Evolutionary conservation across 2,797 vertebrate species (phyloP), one percentile per base, ranked within the genome.

Genomic region (Ficedula albicollis): DNA sequence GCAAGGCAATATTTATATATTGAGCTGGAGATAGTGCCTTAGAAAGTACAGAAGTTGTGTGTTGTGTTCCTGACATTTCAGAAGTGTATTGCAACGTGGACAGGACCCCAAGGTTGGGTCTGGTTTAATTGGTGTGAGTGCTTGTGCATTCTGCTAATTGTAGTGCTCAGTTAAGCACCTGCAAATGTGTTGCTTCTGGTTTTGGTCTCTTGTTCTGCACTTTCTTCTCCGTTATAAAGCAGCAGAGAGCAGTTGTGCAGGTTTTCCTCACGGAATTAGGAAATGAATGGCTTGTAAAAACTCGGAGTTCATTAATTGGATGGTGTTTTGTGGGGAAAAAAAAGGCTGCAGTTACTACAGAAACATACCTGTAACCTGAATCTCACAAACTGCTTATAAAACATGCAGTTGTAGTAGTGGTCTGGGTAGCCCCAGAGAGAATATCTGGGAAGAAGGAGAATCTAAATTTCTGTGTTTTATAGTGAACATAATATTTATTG

Each of bases 261-360:
- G 51, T 89, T 97, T 95, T 87, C 79, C 58, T 84, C 30, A 8
- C 0, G 0, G 68, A 84, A 41, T 72, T 92, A 38, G 55, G 79
- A 89, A 94, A 92, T 51, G 5, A 59, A 66, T 8, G 58, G 64
- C 68, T 91, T 87, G 73, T 94, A 78, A 95, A 90, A 93, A 29
- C 60, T 68, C 54, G 1, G 41, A 52, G 72, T 81, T 43, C 39
- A 27, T 94, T 91, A 84, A 92, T 52, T 63, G 79, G 41, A 18
- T 20, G 25, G 49, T 54, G 73, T 70, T 88, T 83, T 20, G 36
- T 3, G 6, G 26, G 3, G 16, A 1, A 3, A 15, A 9, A 51
- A 41, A 51, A 41, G 34, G 19, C 52, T 73, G 55, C 79, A 79
- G 38, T 63, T 70, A 21, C 27, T 64, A 29, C 32, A 67, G 86